A percentile compares a stretch with the other conserved stretches of the same genome.
Evolutionary conservation across 2,888 invertebrate genomes (phyloP).

Genomic region (Argyresthia goedartella): DNA sequence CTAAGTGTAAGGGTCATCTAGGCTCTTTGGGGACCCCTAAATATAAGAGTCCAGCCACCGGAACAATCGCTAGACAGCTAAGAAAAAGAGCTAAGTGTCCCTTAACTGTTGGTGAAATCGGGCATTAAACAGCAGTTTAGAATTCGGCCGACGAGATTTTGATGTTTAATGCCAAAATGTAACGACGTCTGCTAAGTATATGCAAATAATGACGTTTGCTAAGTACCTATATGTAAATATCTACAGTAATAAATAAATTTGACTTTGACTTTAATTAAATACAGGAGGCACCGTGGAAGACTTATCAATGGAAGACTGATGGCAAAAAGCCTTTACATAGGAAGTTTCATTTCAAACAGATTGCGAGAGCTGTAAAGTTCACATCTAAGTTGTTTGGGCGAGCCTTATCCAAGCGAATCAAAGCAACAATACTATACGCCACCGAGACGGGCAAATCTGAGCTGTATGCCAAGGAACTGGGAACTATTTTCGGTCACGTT

Average conservation of each 20-base stretch:
- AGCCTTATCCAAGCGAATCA: slow-evolving; percentile 92
- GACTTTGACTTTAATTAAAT: too few species aligned
- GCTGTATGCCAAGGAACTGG: slow-evolving; percentile 91
- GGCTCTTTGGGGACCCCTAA: too few species aligned
- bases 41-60: too few species aligned
- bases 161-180: not conserved
- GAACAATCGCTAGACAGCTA: too few species aligned
- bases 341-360: slow-evolving; percentile 96
- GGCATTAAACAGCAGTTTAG: too few species aligned
- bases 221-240: too few species aligned
- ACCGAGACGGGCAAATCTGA: slow-evolving; percentile 97
- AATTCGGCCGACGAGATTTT: not conserved
- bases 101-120: too few species aligned
- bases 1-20: too few species aligned
- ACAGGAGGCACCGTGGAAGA: slow-evolving; percentile 92
- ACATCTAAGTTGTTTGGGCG: slow-evolving; percentile 95
- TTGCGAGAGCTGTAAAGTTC: slow-evolving; percentile 95
- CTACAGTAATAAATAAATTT: too few species aligned
- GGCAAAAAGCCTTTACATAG: slow-evolving; percentile 78
- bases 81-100: too few species aligned
- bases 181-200: too few species aligned
- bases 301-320: slow-evolving; percentile 80
- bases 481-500: slow-evolving; percentile 90
- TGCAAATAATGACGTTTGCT: too few species aligned
- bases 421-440: slow-evolving; percentile 94